Conservation (phyloP, 2,888 invertebrate species). For the Ametastegia equiseti region DNA sequence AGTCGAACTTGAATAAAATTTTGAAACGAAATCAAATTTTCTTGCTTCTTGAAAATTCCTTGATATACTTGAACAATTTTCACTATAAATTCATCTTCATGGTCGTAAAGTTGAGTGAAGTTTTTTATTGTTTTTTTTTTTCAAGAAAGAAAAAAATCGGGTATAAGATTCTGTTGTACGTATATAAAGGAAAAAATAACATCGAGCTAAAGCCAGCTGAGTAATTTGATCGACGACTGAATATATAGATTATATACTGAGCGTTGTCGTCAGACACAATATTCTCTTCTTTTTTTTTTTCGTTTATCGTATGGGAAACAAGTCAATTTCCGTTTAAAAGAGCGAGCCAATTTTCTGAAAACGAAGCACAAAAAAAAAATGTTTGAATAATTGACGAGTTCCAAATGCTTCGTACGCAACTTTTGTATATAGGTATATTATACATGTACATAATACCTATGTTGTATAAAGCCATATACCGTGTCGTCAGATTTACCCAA, state of each 20-base stretch:
- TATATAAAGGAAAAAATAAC: not conserved
- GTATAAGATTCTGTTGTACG: not conserved
- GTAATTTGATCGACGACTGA: not conserved
- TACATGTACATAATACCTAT: too few relatives aligned
- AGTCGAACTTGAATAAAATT: too few relatives aligned
- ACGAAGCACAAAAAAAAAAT: not conserved
- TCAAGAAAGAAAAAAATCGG: not conserved
- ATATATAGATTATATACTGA: not conserved
- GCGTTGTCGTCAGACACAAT: not conserved
- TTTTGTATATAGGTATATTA: too few relatives aligned
- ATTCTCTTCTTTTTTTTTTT: too few relatives aligned
- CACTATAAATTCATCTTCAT: not conserved
- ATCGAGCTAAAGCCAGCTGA: not conserved
- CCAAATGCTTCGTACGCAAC: too few relatives aligned
- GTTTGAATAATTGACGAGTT: not conserved
- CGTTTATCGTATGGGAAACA: not conserved
- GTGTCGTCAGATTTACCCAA: too few relatives aligned
- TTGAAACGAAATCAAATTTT: too few relatives aligned
- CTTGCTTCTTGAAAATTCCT: too few relatives aligned
- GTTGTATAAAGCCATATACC: too few relatives aligned
- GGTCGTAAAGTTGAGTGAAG: too few relatives aligned
- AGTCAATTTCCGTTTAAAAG: not conserved
- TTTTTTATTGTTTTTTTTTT: not conserved
- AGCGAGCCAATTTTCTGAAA: too few relatives aligned
- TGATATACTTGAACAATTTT: too few relatives aligned